These are phyloP conservation scores for Holocentrus rufus DNA, from an alignment of 2,797 vertebrate genomes.

Conservation along the genomic window DNA sequence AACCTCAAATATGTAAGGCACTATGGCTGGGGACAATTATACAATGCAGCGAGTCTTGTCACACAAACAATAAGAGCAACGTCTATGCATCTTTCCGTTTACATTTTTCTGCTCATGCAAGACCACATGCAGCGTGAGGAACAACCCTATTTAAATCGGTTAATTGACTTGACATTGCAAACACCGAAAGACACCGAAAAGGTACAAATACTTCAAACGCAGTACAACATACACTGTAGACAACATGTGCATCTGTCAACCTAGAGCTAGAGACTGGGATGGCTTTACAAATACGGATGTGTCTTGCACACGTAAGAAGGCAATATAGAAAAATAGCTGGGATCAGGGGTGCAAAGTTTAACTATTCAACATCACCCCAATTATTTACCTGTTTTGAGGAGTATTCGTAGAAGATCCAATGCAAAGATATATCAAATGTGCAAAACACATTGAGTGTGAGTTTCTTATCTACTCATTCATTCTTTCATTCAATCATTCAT, in stretches of 20 bases:
- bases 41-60: conserved; percentile 98
- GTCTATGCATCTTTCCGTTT: conserved; percentile 88
- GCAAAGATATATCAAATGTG: conserved; percentile 99
- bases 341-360: conserved; percentile 88
- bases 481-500: conserved; percentile 78
- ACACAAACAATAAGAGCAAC: conserved; percentile 95
- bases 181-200: conserved; percentile 90
- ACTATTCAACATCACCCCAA: conserved; percentile 86
- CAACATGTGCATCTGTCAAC: conserved; percentile 92
- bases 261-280: conserved; percentile 95
- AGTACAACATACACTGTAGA: conserved; percentile 89
- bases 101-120: conserved; percentile 95
- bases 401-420: conserved; percentile 97
- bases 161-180: conserved; percentile 95
- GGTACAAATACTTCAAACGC: conserved; percentile 91
- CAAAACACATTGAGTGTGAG: conserved; percentile 99
- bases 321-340: conserved; percentile 99
- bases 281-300: conserved; percentile 98
- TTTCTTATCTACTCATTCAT: conserved; percentile 79
- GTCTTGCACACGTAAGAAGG: conserved; percentile 99
- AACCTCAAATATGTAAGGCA: conserved; percentile 99
- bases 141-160: conserved; percentile 87
- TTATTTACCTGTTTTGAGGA: conserved; percentile 97
- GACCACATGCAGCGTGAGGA: conserved; percentile 99
- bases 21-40: conserved; percentile 99